Conservation (phyloP, 2,797 vertebrate genomes). For the Petrocephalus schoutedeni region DNA sequence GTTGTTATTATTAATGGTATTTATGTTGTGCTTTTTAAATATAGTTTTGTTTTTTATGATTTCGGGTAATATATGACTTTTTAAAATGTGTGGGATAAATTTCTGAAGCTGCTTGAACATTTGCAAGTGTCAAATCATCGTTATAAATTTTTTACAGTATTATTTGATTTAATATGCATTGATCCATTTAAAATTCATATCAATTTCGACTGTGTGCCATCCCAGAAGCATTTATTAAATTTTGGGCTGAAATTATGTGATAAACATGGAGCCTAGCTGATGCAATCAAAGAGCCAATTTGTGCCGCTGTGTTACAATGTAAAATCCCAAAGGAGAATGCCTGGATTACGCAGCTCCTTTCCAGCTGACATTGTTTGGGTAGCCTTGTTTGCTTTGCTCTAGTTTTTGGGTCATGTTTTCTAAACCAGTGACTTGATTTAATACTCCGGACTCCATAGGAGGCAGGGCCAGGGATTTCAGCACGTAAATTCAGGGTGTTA, state of each 20-base stretch:
- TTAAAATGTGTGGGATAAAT: neutral
- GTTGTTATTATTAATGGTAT: neutral
- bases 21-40: neutral
- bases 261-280: neutral
- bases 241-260: neutral
- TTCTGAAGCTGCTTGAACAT: neutral
- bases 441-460: neutral
- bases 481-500: neutral
- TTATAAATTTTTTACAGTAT: neutral
- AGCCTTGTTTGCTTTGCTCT: neutral
- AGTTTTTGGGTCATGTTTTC: conserved; percentile 8
- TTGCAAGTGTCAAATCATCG: neutral
- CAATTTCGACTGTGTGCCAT: neutral
- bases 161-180: neutral
- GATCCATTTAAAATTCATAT: neutral
- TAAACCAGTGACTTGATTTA: conserved; percentile 2
- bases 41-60: neutral
- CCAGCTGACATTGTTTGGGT: neutral
- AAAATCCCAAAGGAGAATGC: neutral
- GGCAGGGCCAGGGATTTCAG: neutral
- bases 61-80: neutral
- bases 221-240: neutral
- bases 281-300: neutral
- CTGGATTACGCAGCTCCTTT: neutral
- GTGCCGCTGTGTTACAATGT: neutral